Evolutionary conservation across 2,797 vertebrate species (phyloP), one percentile per base, ranked within the genome.

Genomic region (Limnodromus scolopaceus): DNA sequence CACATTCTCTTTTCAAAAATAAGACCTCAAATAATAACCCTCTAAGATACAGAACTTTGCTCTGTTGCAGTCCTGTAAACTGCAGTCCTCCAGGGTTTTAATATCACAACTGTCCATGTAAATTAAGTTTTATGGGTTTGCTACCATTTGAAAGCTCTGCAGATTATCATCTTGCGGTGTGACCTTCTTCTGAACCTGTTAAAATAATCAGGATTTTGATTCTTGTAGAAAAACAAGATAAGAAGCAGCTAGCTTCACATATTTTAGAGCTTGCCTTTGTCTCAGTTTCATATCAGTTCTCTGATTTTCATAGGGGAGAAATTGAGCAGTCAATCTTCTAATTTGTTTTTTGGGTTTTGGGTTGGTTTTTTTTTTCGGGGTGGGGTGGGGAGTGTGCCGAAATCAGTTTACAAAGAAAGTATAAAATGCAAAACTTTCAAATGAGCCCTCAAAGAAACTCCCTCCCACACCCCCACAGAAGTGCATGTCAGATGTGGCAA

Each of bases 181-280:
- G 84, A 86, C 79, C 79, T 95, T 81, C 79, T 86, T 30, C 46
- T 76, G 79, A 93, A 87, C 76, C 43, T 87, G 61, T 63, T 84
- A 85, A 92, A 95, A 93, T 89, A 84, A 93, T 65, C 45, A 71
- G 38, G 28, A 89, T 92, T 92, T 83, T 87, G 36, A 89, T 75
- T 68, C 39, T 90, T 87, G 19, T 32, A 53, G 49, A 57, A 93
- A 92, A 89, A 38, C 5, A 64, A 79, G 16, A 87, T 24, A 6
- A 74, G 39, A 72, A 69, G 4, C 28, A n/a, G 53, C 27, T 82
- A 87, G 16, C 12, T 64, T 57, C 41, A 64, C 36, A 75, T 66
- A 70, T 68, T 94, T 92, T 64, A 68, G 23, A 77, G 9, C 8
- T 63, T 23, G 4, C 6, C 23, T 91, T 77, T 78, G 74, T 46